A percentile compares a stretch with the other conserved stretches of the same genome.
phyloP scores from a whole-genome alignment of 2,113 vertebrate species.

The Chionodraco myersi region DNA sequence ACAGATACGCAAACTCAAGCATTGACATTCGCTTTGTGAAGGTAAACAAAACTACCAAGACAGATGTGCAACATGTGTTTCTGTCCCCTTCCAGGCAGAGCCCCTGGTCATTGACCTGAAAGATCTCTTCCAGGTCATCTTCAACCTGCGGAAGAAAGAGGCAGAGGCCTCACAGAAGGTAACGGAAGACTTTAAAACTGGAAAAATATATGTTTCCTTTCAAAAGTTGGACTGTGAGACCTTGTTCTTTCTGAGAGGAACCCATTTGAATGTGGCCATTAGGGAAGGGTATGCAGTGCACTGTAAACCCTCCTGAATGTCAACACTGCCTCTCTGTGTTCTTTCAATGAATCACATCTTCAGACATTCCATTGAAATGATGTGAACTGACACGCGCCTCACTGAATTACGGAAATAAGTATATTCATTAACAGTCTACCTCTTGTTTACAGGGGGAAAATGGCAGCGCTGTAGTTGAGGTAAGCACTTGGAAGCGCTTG shows the following conservation, averaged over 20 bases:
- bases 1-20: too few relatives aligned
- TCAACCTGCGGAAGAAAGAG: constrained; percentile 93
- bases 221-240: constrained; percentile 1
- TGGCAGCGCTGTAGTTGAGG: constrained; percentile 73
- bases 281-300: constrained; percentile 3
- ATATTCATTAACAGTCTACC: constrained; percentile 37
- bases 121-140: constrained; percentile 96
- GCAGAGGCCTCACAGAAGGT: constrained; percentile 88
- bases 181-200: constrained; percentile 5
- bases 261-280: constrained; percentile 9
- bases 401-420: constrained; percentile 31
- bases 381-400: constrained; percentile 35
- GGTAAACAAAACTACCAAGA: not conserved
- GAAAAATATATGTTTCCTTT: not conserved
- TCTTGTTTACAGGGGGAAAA: constrained; percentile 77
- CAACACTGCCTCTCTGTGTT: constrained; percentile 72
- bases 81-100: constrained; percentile 85
- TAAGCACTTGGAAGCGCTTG: constrained; percentile 45
- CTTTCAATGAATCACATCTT: constrained; percentile 48
- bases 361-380: constrained; percentile 56
- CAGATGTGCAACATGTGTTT: not conserved
- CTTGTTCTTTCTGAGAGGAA: constrained; percentile 50
- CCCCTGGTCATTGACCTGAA: constrained; percentile 95
- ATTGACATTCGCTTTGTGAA: too few relatives aligned
- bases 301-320: constrained; percentile 7